Conservation (phyloP, 2,113 vertebrate genomes). For the Daboia siamensis region DNA sequence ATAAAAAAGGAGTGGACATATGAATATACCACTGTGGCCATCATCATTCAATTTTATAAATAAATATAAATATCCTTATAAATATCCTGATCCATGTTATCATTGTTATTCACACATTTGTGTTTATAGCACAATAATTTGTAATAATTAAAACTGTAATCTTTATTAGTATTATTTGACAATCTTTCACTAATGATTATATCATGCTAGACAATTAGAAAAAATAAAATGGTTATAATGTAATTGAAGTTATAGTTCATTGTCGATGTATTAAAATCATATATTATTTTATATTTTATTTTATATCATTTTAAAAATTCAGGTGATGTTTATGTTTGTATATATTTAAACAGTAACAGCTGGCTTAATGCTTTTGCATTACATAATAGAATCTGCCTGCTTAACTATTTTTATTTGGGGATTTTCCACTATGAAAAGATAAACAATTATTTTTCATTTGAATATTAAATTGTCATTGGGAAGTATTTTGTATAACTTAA, state of each 20-base stretch:
- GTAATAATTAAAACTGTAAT: conserved; percentile 18
- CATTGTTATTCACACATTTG: conserved; percentile 5
- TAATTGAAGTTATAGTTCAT: background rate
- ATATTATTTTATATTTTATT: too few relatives aligned
- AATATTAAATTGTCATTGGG: background rate
- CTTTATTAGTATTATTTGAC: conserved; percentile 22
- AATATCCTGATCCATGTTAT: background rate
- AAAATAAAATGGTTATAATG: background rate
- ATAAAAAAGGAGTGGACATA: background rate
- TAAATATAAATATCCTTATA: too few relatives aligned
- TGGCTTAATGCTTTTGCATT: conserved; percentile 19
- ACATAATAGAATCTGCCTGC: conserved; percentile 5
- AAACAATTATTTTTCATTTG: conserved; percentile 32
- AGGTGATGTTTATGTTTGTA: background rate
- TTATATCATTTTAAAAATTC: conserved; percentile 17
- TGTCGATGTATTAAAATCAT: background rate
- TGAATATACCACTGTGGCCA: background rate
- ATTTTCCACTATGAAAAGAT: conserved; percentile 24
- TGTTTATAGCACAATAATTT: conserved; percentile 25
- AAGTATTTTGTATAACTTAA: conserved; percentile 48
- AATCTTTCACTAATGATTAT: conserved; percentile 4
- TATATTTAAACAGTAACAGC: conserved; percentile 13
- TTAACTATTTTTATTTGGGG: conserved; percentile 41
- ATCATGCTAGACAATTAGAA: background rate
- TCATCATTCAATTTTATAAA: background rate